Evolutionary conservation across 1,140 invertebrate species (phyloP), one percentile per base, ranked within the genome.

Genomic region (Medauroidea extradentata): DNA sequence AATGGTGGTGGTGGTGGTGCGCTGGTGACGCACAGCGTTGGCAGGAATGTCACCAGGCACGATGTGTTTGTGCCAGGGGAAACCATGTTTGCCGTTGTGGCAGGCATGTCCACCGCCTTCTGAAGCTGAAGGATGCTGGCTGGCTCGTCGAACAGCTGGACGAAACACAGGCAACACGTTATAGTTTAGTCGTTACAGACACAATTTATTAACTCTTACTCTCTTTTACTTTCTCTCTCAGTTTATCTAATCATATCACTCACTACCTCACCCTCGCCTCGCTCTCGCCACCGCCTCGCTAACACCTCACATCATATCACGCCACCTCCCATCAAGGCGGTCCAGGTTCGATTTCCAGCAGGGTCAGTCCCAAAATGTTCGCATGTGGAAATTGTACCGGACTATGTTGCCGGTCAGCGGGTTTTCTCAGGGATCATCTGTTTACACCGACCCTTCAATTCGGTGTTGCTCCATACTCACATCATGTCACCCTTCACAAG

Each of bases 141-240:
- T 19, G 56, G 56, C n/a, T 57, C 56, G 21, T 57, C 56, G 42
- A 42, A 57, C 21, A 57, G 34, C 56, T 57, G 46, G 9, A 52
- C n/a, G 27, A 53, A 51, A 42, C 16, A 21, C 3, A 54, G 23
- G 41, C 18, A 54, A 23, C 25, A 19, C 2, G 2, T 25, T 7
- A 3, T 1, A 19, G 49, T 8, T 18, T 16, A 34, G 27, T n/a
- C n/a, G n/a, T n/a, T n/a, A n/a, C n/a, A n/a, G 39, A 41, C 39
- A 11, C 11, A 41, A n/a, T 41, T 11, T 11, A 41, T 11, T 13
- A 13, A 41, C 11, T 41, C 39, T n/a, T n/a, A n/a, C n/a, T n/a
- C n/a, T n/a, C n/a, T n/a, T n/a, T n/a, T n/a, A n/a, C n/a, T n/a
- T n/a, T n/a, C n/a, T n/a, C n/a, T n/a, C n/a, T n/a, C n/a, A n/a